A percentile compares a stretch with the other conserved stretches of the same genome.
Conservation (phyloP, 2,797 vertebrate genomes). For the Phrynocephalus vlangalii region DNA sequence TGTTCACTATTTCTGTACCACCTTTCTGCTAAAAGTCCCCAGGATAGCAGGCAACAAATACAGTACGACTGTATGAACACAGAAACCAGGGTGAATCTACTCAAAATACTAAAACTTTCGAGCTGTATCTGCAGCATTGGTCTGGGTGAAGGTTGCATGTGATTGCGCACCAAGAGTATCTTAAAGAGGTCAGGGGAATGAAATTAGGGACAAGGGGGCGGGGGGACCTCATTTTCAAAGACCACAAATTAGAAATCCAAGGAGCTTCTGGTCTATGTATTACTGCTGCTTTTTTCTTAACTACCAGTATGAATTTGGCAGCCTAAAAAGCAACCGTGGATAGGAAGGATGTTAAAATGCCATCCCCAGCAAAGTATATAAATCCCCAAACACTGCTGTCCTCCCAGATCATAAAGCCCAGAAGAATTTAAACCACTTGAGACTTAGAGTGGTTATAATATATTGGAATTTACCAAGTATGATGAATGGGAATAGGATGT, state of each 20-base stretch:
- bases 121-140: background rate
- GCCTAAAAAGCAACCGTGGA: background rate
- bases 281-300: background rate
- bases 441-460: conserved; percentile 3
- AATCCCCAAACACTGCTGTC: background rate
- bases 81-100: background rate
- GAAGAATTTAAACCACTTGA: background rate
- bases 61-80: background rate
- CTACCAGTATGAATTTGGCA: background rate
- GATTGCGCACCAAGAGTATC: too few species aligned
- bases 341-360: background rate
- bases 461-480: conserved; percentile 4
- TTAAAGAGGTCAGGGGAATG: too few species aligned
- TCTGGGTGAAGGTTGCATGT: too few species aligned
- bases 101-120: background rate
- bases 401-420: background rate
- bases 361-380: background rate
- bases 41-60: background rate
- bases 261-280: background rate
- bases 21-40: background rate
- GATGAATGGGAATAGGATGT: background rate
- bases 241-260: background rate
- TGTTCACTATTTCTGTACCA: background rate
- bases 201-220: too few species aligned
- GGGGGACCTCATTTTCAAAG: background rate